A percentile compares a stretch with the other conserved stretches of the same genome.
phyloP scores from a whole-genome alignment of 2,797 vertebrate species.

The Gobionotothen gibberifrons region DNA sequence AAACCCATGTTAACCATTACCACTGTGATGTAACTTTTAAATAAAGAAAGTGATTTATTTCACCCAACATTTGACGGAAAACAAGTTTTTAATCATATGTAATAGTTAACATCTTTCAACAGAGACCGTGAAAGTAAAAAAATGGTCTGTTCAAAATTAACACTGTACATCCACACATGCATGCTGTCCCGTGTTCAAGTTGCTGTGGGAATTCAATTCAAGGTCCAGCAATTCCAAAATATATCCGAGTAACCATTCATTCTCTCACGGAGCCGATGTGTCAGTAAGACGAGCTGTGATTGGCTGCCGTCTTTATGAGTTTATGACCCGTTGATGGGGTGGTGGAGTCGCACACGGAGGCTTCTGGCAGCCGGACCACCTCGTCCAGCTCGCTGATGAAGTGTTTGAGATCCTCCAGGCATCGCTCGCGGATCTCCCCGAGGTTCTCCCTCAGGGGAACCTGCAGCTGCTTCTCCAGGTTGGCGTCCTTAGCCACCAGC shows the following conservation, averaged over 20 bases:
- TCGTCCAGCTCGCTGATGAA: conserved; percentile 88
- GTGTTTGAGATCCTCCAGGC: conserved; percentile 93
- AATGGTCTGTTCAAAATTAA: conserved; percentile 53
- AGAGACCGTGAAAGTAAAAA: conserved; percentile 47
- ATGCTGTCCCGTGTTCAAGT: not conserved
- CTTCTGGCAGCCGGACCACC: conserved; percentile 72
- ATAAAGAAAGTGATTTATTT: conserved; percentile 24
- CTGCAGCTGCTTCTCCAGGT: conserved; percentile 93
- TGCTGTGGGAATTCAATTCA: conserved; percentile 12
- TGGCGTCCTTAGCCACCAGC: conserved; percentile 95
- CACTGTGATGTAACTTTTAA: conserved; percentile 45
- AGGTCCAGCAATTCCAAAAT: conserved; percentile 27
- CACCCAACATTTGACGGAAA: conserved; percentile 1
- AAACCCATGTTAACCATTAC: conserved; percentile 20
- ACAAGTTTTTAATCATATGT: conserved; percentile 6
- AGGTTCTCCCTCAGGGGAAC: conserved; percentile 94
- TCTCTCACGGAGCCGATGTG: conserved; percentile 5
- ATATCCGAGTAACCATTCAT: conserved; percentile 7
- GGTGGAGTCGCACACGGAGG: conserved; percentile 58
- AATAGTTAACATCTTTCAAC: conserved; percentile 22
- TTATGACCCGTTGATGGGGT: conserved; percentile 56
- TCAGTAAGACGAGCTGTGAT: conserved; percentile 63
- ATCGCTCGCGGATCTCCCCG: conserved; percentile 94
- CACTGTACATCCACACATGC: conserved; percentile 58
- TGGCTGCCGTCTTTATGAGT: conserved; percentile 64